A percentile compares a stretch with the other conserved stretches of the same genome.
phyloP scores from a whole-genome alignment of 2,797 vertebrate species.

The Sphenodon punctatus region DNA sequence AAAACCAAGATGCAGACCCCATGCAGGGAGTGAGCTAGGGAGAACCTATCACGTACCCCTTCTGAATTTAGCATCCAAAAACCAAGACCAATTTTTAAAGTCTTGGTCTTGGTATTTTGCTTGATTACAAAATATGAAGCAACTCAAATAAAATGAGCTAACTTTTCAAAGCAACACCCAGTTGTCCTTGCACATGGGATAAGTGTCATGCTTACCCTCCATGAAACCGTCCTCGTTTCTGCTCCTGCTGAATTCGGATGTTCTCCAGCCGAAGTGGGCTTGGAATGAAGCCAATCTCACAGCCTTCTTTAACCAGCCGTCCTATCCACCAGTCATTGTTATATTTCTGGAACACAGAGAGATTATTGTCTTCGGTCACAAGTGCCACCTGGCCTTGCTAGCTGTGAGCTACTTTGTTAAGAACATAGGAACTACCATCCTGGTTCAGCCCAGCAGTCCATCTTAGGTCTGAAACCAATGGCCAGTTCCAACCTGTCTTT shows the following conservation, averaged over 20 bases:
- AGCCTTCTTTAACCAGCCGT: constrained; percentile 95
- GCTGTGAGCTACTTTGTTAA: neutral
- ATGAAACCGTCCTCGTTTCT: constrained; percentile 93
- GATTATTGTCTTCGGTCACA: neutral
- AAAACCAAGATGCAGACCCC: neutral
- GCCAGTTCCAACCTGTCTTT: too few relatives aligned
- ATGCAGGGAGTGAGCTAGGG: too few relatives aligned
- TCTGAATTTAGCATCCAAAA: neutral
- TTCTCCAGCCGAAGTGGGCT: constrained; percentile 95
- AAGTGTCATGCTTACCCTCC: constrained; percentile 80
- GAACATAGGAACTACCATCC: accelerated
- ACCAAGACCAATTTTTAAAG: neutral
- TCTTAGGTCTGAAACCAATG: too few relatives aligned
- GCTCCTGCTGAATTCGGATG: constrained; percentile 93
- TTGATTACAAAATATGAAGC: too few relatives aligned
- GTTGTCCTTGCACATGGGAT: neutral
- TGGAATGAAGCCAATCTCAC: constrained; percentile 97
- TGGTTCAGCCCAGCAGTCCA: accelerated
- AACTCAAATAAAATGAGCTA: neutral
- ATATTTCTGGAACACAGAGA: constrained; percentile 85
- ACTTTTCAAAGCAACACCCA: accelerated
- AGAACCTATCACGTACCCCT: neutral
- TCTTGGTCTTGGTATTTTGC: too few relatives aligned
- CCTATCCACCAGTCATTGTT: constrained; percentile 99
- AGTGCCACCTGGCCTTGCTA: accelerated